Conservation (phyloP, 2,888 invertebrate species). For the Microctonus brassicae region DNA sequence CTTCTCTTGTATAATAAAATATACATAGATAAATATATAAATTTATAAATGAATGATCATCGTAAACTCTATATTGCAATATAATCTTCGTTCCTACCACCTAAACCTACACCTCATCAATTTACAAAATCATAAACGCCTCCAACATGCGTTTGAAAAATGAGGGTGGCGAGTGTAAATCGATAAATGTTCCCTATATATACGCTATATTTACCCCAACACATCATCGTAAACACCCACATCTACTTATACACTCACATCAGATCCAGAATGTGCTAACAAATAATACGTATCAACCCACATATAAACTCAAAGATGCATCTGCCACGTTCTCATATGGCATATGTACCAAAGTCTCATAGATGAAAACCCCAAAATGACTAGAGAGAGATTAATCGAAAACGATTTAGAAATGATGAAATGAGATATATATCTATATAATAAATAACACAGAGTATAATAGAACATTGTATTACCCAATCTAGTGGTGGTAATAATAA, state of each 20-base stretch:
- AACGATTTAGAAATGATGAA: background rate
- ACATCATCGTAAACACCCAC: background rate
- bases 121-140: background rate
- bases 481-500: too few species aligned
- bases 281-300: background rate
- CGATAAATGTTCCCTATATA: constrained; percentile 10
- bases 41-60: too few species aligned
- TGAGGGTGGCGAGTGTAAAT: background rate
- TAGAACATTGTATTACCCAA: too few species aligned
- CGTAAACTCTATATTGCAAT: background rate
- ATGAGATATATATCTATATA: too few species aligned
- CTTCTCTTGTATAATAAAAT: too few species aligned
- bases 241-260: background rate
- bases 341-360: too few species aligned
- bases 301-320: constrained; percentile 22
- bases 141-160: background rate
- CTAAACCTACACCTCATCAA: background rate
- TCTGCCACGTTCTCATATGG: constrained; percentile 20
- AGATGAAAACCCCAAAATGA: background rate
- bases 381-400: constrained; percentile 3
- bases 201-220: background rate
- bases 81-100: background rate
- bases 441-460: too few species aligned
- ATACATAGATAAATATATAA: too few species aligned
- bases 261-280: too few species aligned